Evolutionary conservation across 2,888 invertebrate species (phyloP).

Genomic region (Acleris literana): DNA sequence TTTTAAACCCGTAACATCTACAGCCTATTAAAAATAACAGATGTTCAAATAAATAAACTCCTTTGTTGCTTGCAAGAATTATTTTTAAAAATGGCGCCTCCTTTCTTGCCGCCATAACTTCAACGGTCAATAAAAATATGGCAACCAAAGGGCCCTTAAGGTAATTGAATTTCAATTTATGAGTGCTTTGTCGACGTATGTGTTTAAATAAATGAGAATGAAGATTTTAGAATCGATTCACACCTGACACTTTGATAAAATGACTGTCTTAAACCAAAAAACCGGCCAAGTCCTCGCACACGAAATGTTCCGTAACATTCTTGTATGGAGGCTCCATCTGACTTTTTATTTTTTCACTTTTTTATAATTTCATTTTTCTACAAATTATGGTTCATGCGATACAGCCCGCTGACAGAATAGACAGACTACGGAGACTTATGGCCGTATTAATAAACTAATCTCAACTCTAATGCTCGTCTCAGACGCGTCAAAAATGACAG

Average conservation of each 20-base stretch:
- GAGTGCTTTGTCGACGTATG: slow-evolving; percentile 43
- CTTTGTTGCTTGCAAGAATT: slow-evolving; percentile 19
- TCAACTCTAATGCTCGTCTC: too few species aligned
- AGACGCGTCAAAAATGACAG: too few species aligned
- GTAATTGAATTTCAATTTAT: slow-evolving; percentile 58
- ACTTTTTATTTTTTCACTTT: too few species aligned
- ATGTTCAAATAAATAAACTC: slow-evolving; percentile 6
- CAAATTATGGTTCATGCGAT: too few species aligned
- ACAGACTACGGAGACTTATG: too few species aligned
- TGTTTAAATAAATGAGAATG: slow-evolving; percentile 42
- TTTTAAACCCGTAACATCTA: not conserved
- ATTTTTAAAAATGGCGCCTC: slow-evolving; percentile 16
- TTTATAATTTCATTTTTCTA: too few species aligned
- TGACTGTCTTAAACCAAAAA: slow-evolving; percentile 3
- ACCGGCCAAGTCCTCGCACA: too few species aligned
- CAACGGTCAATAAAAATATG: slow-evolving; percentile 50
- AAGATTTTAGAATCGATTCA: slow-evolving; percentile 38
- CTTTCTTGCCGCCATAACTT: slow-evolving; percentile 42
- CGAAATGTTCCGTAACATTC: too few species aligned
- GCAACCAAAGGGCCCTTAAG: slow-evolving; percentile 46
- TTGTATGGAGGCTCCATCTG: too few species aligned
- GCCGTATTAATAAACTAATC: too few species aligned
- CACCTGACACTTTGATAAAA: slow-evolving; percentile 21
- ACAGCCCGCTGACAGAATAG: too few species aligned
- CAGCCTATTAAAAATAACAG: slow-evolving; percentile 19